Percentiles rank a stretch among this genome's conserved stretches.
phyloP scores from a whole-genome alignment of 2,113 vertebrate genomes.

The Elephantulus edwardii region DNA sequence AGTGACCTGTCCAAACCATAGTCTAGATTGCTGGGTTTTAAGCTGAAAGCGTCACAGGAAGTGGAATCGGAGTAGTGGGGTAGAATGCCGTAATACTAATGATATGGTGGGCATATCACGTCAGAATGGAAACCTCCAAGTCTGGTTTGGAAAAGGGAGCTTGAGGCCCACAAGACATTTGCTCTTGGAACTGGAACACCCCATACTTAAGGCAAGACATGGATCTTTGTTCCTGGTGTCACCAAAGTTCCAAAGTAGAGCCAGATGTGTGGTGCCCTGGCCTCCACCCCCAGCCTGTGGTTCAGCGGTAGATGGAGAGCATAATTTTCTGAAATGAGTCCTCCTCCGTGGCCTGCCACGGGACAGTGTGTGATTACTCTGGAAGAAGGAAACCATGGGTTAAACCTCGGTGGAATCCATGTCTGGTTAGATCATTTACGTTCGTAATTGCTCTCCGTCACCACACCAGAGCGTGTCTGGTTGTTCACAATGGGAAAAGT shows the following conservation, averaged over 20 bases:
- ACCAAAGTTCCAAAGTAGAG: conserved; percentile 52
- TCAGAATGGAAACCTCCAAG: background rate
- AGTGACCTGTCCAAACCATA: background rate
- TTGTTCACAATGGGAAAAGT: conserved; percentile 73
- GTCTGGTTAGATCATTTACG: conserved; percentile 73
- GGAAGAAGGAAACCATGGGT: conserved; percentile 44
- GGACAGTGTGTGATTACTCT: conserved; percentile 23
- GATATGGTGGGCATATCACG: background rate
- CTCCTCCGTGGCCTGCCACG: background rate
- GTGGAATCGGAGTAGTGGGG: rapidly evolving
- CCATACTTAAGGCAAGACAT: background rate
- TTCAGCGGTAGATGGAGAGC: background rate
- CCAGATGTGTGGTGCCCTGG: conserved; percentile 35
- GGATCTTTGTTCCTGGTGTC: conserved; percentile 7
- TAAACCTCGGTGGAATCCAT: conserved; percentile 49
- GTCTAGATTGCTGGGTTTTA: background rate
- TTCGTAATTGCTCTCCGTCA: conserved; percentile 65
- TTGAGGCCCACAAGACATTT: background rate
- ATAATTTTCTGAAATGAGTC: background rate
- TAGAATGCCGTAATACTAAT: too few relatives aligned
- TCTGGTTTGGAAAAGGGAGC: conserved; percentile 12
- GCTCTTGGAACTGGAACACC: background rate
- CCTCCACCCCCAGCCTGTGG: conserved; percentile 36
- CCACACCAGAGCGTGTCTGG: conserved; percentile 66
- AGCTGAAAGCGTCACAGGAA: background rate